Percentiles rank a stretch among this genome's conserved stretches.
These are phyloP conservation scores for Odontophorus gujanensis DNA, from an alignment of 2,113 vertebrate species.

Conservation along the genomic window DNA sequence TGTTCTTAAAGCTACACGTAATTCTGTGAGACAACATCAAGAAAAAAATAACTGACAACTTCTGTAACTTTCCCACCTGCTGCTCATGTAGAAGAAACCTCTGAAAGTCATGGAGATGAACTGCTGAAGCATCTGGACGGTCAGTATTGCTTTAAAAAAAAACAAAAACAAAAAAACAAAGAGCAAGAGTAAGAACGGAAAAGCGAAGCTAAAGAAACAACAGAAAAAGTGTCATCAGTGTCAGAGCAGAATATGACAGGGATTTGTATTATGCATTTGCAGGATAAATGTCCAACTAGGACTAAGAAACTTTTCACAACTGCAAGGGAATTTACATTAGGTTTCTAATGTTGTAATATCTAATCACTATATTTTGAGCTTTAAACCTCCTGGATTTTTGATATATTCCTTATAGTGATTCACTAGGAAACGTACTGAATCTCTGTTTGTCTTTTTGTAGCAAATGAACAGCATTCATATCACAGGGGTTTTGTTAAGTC, in stretches of 20 bases:
- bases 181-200: background rate
- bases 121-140: constrained; percentile 86
- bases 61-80: constrained; percentile 79
- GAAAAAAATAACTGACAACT: background rate
- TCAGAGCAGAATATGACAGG: background rate
- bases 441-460: background rate
- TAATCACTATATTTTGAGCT: background rate
- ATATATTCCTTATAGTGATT: background rate
- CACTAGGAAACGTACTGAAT: background rate
- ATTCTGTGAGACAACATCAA: background rate
- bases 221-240: background rate
- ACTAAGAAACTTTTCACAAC: background rate
- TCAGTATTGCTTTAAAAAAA: constrained; percentile 86
- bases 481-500: background rate
- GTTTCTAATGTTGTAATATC: background rate
- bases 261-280: background rate
- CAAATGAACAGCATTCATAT: background rate
- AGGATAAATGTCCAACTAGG: background rate
- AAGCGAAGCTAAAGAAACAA: background rate
- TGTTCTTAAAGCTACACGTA: background rate
- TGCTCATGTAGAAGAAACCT: constrained; percentile 91
- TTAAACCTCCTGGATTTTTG: background rate
- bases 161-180: background rate
- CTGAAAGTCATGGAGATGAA: constrained; percentile 94
- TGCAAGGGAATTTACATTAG: background rate